Base-by-base conservation (phyloP, 2,888 invertebrate genomes). In the Eulithis testata region DNA sequence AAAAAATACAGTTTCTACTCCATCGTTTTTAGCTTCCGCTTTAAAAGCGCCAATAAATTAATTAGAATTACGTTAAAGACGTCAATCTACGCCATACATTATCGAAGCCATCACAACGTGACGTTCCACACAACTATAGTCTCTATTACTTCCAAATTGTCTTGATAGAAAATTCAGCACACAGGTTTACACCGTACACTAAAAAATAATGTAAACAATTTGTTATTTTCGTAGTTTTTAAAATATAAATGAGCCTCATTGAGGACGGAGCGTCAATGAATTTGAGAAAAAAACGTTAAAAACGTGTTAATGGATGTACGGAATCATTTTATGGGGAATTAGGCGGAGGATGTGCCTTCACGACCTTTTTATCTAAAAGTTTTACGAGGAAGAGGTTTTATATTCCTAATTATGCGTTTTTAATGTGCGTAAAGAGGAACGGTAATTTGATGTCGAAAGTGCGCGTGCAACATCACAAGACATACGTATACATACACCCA, bases 31-130 rank as follows among this genome's bases (percentile, higher is more conserved):
- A 61, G 79, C 83, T 88, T 89, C 88, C 88, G 88, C 76, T 86
- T 82, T 76, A 82, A 87, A 89, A 90, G 88, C 90, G 89, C 88
- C 86, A 90, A 90, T 89, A 91, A 91, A 89, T 90, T 89, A 90
- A 91, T 91, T 88, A 89, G 81, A 85, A 78, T 76, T 78, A 70
- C 87, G 80, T 86, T 90, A 90, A 85, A 91, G 90, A 88, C 91
- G 90, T 88, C 88, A 90, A 89, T 92, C 73, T 72, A 73, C 76
- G 74, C 76, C 78, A 76, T 83, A 84, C 86, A 86, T 79, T 81
- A 83, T 80, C 78, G 65, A 74, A 77, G 68, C 61, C 73, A 76
- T 74, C 75, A 73, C 69, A 74, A 65, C 54, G 60, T 63, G 64
- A 71, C 73, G 54, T 54, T 76, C 68, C 81, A 84, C 69, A 75